Evolutionary conservation across 2,888 invertebrate species (phyloP), one percentile per base, ranked within the genome.

Genomic region (Thalpophila matura): DNA sequence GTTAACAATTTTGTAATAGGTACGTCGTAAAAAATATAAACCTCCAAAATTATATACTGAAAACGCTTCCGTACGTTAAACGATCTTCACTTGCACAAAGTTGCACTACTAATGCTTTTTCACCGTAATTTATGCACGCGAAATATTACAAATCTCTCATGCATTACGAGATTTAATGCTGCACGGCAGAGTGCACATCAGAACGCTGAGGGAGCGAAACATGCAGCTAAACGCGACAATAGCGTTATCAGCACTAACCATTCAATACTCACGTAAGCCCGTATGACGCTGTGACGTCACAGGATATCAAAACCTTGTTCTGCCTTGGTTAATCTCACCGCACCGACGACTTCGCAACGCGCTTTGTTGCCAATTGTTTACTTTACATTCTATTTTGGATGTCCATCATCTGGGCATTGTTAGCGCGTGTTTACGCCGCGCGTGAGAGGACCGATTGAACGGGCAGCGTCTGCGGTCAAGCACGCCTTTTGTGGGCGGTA

Each of bases 381-480:
- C 89, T 82, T 90, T 93, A 89, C 84, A 89, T 87, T 93, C 94
- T 95, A 95, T 95, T 95, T 95, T 92, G 87, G 92, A 87, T 90
- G 93, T 92, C 91, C 92, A 91, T 94, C 94, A 93, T 94, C 93
- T 94, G 92, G 93, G 83, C 94, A 94, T 95, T 95, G 94, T 95
- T 94, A 93, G 86, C 89, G 70, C 29, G 80, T 92, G 92, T 91
- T 92, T 91, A 91, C 87, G 73, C 81, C 77, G 80, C 74, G 77
- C 80, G 82, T 84, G 82, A 77, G 84, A 83, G 86, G 83, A 84
- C 85, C 79, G 87, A 84, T 82, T 81, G 81, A 74, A 74, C 65
- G 46, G 60, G 77, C 68, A 71, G 74, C 76, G 77, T 82, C 79
- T 88, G 91, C 72, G 90, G 87, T 82, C 76, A 81, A 76, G 79